Conservation (phyloP, 2,113 vertebrate genomes). For the Centropristis striata region DNA sequence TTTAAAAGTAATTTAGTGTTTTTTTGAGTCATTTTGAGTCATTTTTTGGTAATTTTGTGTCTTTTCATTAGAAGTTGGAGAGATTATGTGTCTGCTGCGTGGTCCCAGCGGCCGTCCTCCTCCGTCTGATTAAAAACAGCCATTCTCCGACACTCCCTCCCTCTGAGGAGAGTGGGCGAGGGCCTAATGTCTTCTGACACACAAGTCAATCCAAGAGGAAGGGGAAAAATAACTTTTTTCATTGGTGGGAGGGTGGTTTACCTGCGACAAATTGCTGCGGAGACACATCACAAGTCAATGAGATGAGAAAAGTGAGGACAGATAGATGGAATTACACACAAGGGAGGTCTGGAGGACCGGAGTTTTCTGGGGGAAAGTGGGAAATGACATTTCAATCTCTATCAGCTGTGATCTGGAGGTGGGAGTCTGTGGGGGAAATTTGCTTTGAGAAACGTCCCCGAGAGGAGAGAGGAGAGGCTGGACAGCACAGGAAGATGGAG, state of each 20-base stretch:
- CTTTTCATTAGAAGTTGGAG: constrained; percentile 51
- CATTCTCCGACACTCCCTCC: constrained; percentile 25
- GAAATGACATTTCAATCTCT: constrained; percentile 72
- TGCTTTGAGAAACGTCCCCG: constrained; percentile 50
- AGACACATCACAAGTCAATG: constrained; percentile 58
- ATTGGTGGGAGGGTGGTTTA: constrained; percentile 29
- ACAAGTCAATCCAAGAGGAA: constrained; percentile 1
- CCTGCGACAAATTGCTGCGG: constrained; percentile 49
- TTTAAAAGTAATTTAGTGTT: too few species aligned
- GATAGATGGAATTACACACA: constrained; percentile 45
- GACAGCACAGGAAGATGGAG: constrained; percentile 43
- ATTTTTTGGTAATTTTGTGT: too few species aligned
- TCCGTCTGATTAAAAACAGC: constrained; percentile 47
- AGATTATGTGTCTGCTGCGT: constrained; percentile 36
- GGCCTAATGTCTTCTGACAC: constrained; percentile 52
- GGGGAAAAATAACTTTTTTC: background rate
- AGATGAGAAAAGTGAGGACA: constrained; percentile 64
- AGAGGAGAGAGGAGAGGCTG: constrained; percentile 3
- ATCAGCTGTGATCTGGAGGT: constrained; percentile 55
- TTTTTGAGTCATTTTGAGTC: too few species aligned
- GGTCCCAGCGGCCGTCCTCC: constrained; percentile 28
- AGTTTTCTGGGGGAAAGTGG: constrained; percentile 16
- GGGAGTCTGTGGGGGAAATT: constrained; percentile 39
- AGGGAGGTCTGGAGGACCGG: constrained; percentile 34
- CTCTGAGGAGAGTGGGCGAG: constrained; percentile 41